Conservation (phyloP, 35 echinoderm and acorn worm genomes). For the Hemicentrotus pulcherrimus region DNA sequence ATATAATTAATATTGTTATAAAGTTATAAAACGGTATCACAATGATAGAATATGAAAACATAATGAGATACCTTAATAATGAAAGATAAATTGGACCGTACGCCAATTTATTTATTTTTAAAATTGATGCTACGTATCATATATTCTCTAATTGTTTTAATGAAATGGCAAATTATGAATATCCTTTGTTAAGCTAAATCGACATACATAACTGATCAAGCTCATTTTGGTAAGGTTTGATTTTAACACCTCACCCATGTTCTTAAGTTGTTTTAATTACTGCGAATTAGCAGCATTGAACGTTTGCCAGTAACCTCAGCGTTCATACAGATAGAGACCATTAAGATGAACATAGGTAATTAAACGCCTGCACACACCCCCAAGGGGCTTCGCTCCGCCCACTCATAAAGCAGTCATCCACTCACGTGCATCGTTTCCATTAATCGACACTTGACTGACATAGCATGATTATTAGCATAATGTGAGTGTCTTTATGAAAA, state of each 20-base stretch:
- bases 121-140: no score
- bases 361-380: background rate
- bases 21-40: no score
- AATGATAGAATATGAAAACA: no score
- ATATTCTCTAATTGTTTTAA: no score
- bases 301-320: background rate
- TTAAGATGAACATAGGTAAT: background rate
- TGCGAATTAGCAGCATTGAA: background rate
- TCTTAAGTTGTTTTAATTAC: background rate
- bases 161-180: no score
- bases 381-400: slow-evolving; percentile 5
- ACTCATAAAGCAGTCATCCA: background rate
- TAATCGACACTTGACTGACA: background rate
- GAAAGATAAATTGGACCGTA: no score
- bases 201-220: no score
- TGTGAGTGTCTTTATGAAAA: background rate
- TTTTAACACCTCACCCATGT: background rate
- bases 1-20: no score
- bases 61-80: no score
- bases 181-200: no score
- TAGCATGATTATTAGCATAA: background rate
- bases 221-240: background rate
- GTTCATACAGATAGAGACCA: background rate
- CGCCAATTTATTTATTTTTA: no score
- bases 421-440: background rate